phyloP scores from a whole-genome alignment of 2,797 vertebrate genomes.

The Paratrypauchen microcephalus region DNA sequence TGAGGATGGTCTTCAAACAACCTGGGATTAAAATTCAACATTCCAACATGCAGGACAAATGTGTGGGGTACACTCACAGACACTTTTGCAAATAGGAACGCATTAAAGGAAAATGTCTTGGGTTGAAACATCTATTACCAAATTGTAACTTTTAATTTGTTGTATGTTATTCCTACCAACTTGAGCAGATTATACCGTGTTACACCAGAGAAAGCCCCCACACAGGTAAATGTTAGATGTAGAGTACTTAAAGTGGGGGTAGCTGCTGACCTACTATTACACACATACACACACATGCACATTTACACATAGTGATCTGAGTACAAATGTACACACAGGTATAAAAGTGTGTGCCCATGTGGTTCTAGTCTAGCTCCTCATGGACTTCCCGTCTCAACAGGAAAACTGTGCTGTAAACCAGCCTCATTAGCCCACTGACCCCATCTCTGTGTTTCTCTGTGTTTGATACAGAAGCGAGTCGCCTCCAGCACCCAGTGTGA shows the following conservation, averaged over 20 bases:
- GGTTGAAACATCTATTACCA: background rate
- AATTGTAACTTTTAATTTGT: background rate
- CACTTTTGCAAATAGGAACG: background rate
- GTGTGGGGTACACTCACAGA: background rate
- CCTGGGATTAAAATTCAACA: background rate
- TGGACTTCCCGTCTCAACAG: slow-evolving; percentile 72
- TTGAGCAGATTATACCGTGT: slow-evolving; percentile 7
- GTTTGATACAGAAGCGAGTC: slow-evolving; percentile 39
- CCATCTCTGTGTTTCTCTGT: slow-evolving; percentile 29
- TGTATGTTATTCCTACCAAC: background rate
- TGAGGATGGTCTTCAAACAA: slow-evolving; percentile 22
- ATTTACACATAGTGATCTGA: background rate
- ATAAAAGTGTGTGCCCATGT: slow-evolving; percentile 54
- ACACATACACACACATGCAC: slow-evolving; percentile 16
- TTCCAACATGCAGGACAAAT: background rate
- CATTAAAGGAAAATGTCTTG: background rate
- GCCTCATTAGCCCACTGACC: slow-evolving; percentile 67
- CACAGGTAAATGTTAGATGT: slow-evolving; percentile 36
- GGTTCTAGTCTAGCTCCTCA: slow-evolving; percentile 63
- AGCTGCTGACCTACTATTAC: slow-evolving; percentile 16
- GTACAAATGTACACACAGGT: slow-evolving; percentile 19
- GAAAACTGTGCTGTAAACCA: slow-evolving; percentile 67
- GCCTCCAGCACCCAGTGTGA: slow-evolving; percentile 52
- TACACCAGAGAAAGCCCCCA: slow-evolving; percentile 9
- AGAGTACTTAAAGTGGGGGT: slow-evolving; percentile 27